Base-by-base conservation (phyloP, 2,113 vertebrate species). In the Callospermophilus lateralis region DNA sequence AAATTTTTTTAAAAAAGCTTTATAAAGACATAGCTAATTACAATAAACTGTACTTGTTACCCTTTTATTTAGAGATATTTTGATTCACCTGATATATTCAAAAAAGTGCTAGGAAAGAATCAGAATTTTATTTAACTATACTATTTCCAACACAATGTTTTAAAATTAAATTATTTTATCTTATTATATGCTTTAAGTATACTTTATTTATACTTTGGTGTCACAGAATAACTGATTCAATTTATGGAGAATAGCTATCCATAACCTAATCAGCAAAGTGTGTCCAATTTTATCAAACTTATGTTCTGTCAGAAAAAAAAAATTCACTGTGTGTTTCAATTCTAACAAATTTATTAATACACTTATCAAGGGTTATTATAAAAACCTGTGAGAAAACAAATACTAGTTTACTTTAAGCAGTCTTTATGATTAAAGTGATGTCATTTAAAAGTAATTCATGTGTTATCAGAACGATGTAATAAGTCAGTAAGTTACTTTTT, bases 391-490 rank as follows among this genome's bases (percentile, higher is more conserved):
- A 92, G n/a, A 28, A 94, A 74, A 63, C 61, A 94, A 84, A 89
- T 81, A 68, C 74, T 53, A 84, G 32, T 65, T 53, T 72, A 3
- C 13, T 76, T 11, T 55, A 83, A 45, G 6, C 22, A 80, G 42
- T 26, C 19, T 51, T 92, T 70, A 68, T 20, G 6, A 76, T 87
- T 95, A 93, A 95, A 95, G 70, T 96, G 5, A 94, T 94, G n/a
- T 42, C 48, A 55, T 32, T 55, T 37, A 63, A 67, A 7, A 92
- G n/a, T 86, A 94, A 84, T 72, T 55, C 34, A 73, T 48, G 13
- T 34, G 4, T 39, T 79, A 37, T 48, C 4, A 78, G 74, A 65
- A 85, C 39, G 9, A 85, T 73, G 12, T 8, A 45, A 93, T 73
- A 89, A 74, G 92, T 39, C 28, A 67, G 5, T 78, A 93, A 89